A percentile compares a stretch with the other conserved stretches of the same genome.
Evolutionary conservation across 2,797 vertebrate genomes (phyloP).

Genomic region (Adrianichthys oophorus): DNA sequence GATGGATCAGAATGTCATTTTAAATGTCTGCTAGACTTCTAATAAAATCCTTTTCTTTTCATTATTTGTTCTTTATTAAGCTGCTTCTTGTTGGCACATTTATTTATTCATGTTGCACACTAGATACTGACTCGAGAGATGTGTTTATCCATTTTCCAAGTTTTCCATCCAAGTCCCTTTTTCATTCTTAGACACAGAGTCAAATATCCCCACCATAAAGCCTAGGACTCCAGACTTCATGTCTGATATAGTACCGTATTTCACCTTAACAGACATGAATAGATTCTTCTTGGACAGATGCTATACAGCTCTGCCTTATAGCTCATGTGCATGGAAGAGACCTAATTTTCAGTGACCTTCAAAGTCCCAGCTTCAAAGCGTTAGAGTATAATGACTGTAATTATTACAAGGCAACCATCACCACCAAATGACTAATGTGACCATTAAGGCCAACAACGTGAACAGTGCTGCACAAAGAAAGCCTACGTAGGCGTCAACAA

Average conservation of each 20-base stretch:
- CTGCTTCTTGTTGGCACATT: background rate
- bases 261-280: slow-evolving; percentile 2
- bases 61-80: no score
- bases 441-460: slow-evolving; percentile 57
- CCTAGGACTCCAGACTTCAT: slow-evolving; percentile 9
- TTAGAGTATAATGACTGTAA: slow-evolving; percentile 62
- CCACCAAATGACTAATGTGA: slow-evolving; percentile 53
- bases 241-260: slow-evolving; percentile 2
- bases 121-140: slow-evolving; percentile 15
- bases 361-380: slow-evolving; percentile 42
- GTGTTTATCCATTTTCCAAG: slow-evolving; percentile 6
- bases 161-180: slow-evolving; percentile 27
- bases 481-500: slow-evolving; percentile 44
- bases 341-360: slow-evolving; percentile 54
- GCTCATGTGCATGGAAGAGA: slow-evolving; percentile 3
- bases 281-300: background rate
- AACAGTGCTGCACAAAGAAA: slow-evolving; percentile 37
- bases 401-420: slow-evolving; percentile 56
- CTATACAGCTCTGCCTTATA: background rate
- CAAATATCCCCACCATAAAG: background rate
- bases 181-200: slow-evolving; percentile 6
- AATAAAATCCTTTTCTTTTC: no score
- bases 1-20: no score
- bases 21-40: no score
- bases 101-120: slow-evolving; percentile 10